These are phyloP conservation scores for Aselliscus stoliczkanus DNA, from an alignment of 2,797 vertebrate species.

Conservation along the genomic window DNA sequence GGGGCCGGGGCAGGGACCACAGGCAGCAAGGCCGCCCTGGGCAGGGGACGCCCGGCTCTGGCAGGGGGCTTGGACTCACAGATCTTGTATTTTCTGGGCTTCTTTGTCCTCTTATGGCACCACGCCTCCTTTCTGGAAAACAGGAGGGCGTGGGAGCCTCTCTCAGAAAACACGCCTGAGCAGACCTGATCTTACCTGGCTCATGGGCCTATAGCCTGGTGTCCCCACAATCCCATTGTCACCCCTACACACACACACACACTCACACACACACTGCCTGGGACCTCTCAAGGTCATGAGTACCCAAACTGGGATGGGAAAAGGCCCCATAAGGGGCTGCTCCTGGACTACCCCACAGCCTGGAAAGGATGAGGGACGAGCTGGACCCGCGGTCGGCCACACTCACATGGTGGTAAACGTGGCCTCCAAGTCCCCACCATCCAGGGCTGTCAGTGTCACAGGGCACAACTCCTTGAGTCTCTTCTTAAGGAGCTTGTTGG, in stretches of 20 bases:
- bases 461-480: not conserved
- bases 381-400: fast-evolving
- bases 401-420: not conserved
- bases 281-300: not conserved
- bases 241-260: not conserved
- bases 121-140: not conserved
- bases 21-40: fast-evolving
- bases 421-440: not conserved
- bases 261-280: fast-evolving
- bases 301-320: not conserved
- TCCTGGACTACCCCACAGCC: not conserved
- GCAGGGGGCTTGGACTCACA: not conserved
- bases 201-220: not conserved
- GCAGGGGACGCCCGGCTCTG: not conserved
- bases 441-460: fast-evolving
- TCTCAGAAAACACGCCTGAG: not conserved
- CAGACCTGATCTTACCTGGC: fast-evolving
- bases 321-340: fast-evolving
- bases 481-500: fast-evolving
- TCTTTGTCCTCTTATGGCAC: not conserved
- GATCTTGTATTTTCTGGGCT: not conserved
- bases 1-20: not conserved
- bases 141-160: fast-evolving
- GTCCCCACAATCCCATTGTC: too few relatives aligned
- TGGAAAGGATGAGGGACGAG: too few relatives aligned